Percentiles rank a stretch among this genome's conserved stretches.
These are phyloP conservation scores for Nycticorax nycticorax DNA, from an alignment of 2,113 vertebrate species.

Conservation along the genomic window DNA sequence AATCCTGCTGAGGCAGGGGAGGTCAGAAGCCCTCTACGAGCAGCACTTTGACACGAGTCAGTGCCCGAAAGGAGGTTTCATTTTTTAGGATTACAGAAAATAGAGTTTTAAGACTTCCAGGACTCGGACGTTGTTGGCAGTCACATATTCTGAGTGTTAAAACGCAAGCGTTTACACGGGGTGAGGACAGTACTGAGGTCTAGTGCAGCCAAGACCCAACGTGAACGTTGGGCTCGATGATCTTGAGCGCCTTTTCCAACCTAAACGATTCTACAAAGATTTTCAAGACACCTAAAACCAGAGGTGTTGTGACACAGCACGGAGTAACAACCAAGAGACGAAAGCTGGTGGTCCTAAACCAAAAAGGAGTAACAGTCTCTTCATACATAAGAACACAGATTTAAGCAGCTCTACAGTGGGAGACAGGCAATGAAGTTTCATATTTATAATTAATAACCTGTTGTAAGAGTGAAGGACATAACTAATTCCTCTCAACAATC, in stretches of 20 bases:
- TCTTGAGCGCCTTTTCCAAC: not conserved
- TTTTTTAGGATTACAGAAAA: not conserved
- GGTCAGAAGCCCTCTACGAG: not conserved
- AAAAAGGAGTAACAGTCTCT: not conserved
- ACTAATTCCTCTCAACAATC: not conserved
- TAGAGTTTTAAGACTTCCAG: not conserved
- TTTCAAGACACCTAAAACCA: not conserved
- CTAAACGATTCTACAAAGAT: rapidly evolving
- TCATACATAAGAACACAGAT: not conserved
- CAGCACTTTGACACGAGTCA: not conserved
- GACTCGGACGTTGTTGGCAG: rapidly evolving
- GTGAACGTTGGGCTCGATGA: rapidly evolving
- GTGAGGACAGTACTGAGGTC: not conserved
- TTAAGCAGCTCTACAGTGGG: not conserved
- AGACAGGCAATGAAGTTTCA: not conserved
- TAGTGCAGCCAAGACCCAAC: no score
- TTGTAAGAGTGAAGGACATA: not conserved
- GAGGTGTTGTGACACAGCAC: not conserved
- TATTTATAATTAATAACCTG: not conserved
- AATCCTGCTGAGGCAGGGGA: not conserved
- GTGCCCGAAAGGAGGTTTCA: not conserved
- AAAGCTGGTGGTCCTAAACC: not conserved
- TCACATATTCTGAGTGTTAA: not conserved
- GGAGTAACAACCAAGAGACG: not conserved
- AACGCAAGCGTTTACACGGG: not conserved